Conservation (phyloP, 2,888 invertebrate species). For the Netelia melanura region DNA sequence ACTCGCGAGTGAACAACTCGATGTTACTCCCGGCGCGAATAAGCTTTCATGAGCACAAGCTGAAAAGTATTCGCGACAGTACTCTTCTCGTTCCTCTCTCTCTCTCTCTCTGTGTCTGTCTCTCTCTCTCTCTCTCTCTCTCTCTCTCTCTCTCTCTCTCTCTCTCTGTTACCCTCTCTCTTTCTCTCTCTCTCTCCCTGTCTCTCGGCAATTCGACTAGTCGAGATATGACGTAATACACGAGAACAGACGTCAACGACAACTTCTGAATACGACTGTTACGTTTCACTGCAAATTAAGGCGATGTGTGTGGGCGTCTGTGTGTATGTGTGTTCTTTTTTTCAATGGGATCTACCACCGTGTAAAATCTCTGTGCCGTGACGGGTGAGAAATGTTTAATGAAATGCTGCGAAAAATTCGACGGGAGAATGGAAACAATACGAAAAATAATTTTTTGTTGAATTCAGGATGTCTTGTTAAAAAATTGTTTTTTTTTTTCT, state of each 20-base stretch:
- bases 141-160: not conserved
- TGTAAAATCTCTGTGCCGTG: not conserved
- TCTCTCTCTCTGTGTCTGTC: not conserved
- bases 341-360: not conserved
- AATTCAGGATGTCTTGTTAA: too few relatives aligned
- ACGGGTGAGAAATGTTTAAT: not conserved
- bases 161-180: too few relatives aligned
- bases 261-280: not conserved
- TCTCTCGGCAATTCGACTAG: not conserved
- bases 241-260: not conserved
- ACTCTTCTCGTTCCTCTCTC: too few relatives aligned
- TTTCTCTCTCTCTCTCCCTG: too few relatives aligned
- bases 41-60: too few relatives aligned
- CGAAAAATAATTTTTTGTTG: too few relatives aligned
- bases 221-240: not conserved
- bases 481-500: not conserved
- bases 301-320: not conserved
- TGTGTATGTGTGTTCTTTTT: not conserved
- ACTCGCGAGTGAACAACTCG: not conserved
- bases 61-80: too few relatives aligned
- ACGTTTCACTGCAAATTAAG: not conserved
- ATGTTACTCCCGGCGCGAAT: not conserved
- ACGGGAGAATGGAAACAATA: too few relatives aligned
- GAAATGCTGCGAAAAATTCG: not conserved
- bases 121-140: not conserved